Evolutionary conservation across 2,888 invertebrate genomes (phyloP).

Genomic region (Selenia dentaria): DNA sequence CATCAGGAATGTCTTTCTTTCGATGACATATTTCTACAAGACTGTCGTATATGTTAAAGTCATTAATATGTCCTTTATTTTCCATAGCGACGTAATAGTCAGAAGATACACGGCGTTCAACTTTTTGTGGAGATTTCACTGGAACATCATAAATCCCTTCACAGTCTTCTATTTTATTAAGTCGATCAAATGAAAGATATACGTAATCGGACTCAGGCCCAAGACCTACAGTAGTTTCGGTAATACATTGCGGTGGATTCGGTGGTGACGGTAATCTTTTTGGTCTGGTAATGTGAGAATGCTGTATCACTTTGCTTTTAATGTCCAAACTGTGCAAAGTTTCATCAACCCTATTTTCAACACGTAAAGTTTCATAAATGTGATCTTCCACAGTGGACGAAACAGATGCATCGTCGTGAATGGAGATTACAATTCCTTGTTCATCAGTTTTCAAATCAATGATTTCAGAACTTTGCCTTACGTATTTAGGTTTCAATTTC

Average conservation of each 20-base stretch:
- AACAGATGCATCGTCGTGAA: constrained; percentile 6
- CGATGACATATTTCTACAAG: constrained; percentile 69
- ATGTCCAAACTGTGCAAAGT: constrained; percentile 52
- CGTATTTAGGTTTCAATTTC: constrained; percentile 66
- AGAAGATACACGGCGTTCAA: constrained; percentile 37
- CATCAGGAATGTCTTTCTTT: constrained; percentile 59
- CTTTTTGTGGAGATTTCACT: constrained; percentile 65
- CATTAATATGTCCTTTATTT: constrained; percentile 45
- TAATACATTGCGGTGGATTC: constrained; percentile 35
- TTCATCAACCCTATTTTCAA: constrained; percentile 63
- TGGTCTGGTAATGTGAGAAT: constrained; percentile 51
- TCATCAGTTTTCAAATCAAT: constrained; percentile 36
- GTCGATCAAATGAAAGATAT: constrained; percentile 74
- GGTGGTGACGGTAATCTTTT: constrained; percentile 68
- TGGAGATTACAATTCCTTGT: constrained; percentile 26
- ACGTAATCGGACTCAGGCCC: constrained; percentile 78
- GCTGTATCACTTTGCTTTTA: constrained; percentile 68
- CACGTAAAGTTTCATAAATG: constrained; percentile 85
- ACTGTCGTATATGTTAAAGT: constrained; percentile 68
- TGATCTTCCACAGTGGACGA: constrained; percentile 69
- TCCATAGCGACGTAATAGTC: constrained; percentile 73
- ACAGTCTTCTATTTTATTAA: constrained; percentile 53
- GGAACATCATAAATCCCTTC: constrained; percentile 77
- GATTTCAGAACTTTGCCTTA: constrained; percentile 67
- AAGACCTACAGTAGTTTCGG: constrained; percentile 55